These are phyloP conservation scores for Psammodynastes pulverulentus DNA, from an alignment of 2,113 vertebrate genomes.

Conservation along the genomic window DNA sequence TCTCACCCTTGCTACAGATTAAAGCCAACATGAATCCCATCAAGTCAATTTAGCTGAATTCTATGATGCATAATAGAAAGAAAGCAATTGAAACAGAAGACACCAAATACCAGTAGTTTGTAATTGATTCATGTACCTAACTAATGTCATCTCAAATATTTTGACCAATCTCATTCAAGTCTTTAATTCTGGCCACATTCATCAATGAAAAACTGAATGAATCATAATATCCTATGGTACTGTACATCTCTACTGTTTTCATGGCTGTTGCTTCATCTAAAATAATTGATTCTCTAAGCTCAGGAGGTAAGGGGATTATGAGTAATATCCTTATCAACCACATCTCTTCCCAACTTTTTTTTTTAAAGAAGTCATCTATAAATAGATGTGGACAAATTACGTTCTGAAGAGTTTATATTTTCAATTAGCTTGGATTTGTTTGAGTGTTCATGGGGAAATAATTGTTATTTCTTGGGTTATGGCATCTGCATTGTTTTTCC, in stretches of 20 bases:
- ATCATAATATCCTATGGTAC: neutral
- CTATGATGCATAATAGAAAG: neutral
- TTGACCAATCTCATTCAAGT: slow-evolving; percentile 45
- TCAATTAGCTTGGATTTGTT: neutral
- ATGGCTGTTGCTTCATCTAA: neutral
- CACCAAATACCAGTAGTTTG: slow-evolving; percentile 37
- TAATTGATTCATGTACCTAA: slow-evolving; percentile 29
- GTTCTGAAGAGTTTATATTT: neutral
- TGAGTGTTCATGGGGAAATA: slow-evolving; percentile 3
- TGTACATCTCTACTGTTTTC: neutral
- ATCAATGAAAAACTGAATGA: neutral
- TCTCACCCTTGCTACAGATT: slow-evolving; percentile 48
- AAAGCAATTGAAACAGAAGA: slow-evolving; percentile 52
- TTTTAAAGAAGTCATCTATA: slow-evolving; percentile 13
- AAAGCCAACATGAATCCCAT: slow-evolving; percentile 34
- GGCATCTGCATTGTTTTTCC: neutral
- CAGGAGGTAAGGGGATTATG: neutral
- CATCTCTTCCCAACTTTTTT: slow-evolving; percentile 34
- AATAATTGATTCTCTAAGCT: neutral
- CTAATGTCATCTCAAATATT: neutral
- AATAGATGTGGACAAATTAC: slow-evolving; percentile 30
- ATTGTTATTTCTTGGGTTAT: slow-evolving; percentile 27
- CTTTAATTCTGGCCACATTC: neutral
- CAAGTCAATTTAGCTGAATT: slow-evolving; percentile 52
- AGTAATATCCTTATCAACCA: neutral